These are phyloP conservation scores for Orussus abietinus DNA, from an alignment of 1,140 invertebrate species.

Conservation along the genomic window DNA sequence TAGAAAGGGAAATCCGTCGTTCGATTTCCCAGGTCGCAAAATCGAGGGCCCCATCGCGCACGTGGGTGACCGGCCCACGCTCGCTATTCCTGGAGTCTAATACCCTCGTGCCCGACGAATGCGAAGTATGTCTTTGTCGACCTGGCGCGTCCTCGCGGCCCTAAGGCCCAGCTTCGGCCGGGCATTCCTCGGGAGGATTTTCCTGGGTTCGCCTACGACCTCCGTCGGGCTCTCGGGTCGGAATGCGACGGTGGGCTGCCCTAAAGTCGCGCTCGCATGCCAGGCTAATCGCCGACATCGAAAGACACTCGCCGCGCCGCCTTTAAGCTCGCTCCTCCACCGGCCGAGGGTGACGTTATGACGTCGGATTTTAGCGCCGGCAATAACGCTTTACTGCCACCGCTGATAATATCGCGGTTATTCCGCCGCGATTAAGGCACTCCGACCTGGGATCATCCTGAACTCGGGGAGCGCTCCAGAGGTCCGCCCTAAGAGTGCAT, in stretches of 20 bases:
- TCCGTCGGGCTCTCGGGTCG: too few species aligned
- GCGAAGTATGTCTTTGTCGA: slow-evolving; percentile 1
- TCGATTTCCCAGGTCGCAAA: too few species aligned
- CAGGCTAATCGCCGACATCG: background rate
- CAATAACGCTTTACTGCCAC: background rate
- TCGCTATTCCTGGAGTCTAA: background rate
- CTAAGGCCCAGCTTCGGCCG: too few species aligned
- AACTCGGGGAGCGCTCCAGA: too few species aligned
- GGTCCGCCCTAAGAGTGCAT: too few species aligned
- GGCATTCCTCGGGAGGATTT: too few species aligned
- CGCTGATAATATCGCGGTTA: background rate
- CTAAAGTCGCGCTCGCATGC: slow-evolving; percentile 1
- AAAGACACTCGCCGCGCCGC: background rate
- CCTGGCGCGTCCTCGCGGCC: background rate
- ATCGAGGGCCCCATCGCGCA: too few species aligned
- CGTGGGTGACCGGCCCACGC: background rate
- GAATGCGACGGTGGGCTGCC: too few species aligned
- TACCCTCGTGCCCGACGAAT: background rate
- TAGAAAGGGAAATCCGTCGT: too few species aligned
- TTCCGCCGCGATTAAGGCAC: too few species aligned
- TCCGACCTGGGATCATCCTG: too few species aligned
- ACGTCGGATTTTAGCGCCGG: background rate
- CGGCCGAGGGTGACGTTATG: background rate
- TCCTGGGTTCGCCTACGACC: too few species aligned
- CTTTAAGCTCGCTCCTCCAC: background rate